Conservation (phyloP, 2,888 invertebrate species). For the Phyto melanocephala region DNA sequence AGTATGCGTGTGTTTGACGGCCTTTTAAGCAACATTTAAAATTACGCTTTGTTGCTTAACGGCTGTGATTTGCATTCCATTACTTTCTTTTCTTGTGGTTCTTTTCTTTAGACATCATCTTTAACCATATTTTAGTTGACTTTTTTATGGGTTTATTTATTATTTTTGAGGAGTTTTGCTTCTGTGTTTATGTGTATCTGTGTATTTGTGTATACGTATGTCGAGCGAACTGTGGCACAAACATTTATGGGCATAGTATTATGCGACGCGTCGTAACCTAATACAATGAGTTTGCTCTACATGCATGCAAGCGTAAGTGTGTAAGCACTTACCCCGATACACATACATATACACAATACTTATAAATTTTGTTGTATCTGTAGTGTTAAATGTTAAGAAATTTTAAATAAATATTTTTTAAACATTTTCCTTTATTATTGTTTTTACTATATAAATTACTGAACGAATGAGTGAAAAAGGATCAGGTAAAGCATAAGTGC, state of each 20-base stretch:
- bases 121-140: background rate
- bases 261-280: slow-evolving; percentile 49
- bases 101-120: background rate
- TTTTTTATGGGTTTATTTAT: background rate
- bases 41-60: slow-evolving; percentile 54
- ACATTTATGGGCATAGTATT: slow-evolving; percentile 42
- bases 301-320: background rate
- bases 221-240: background rate
- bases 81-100: background rate
- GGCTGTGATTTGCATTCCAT: slow-evolving; percentile 54
- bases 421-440: no score
- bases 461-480: background rate
- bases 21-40: slow-evolving; percentile 58
- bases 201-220: no score
- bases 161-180: background rate
- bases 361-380: background rate
- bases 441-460: no score
- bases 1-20: slow-evolving; percentile 54
- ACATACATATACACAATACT: background rate
- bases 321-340: background rate
- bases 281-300: slow-evolving; percentile 39
- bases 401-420: slow-evolving; percentile 1
- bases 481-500: background rate
- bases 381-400: background rate
- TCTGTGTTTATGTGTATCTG: no score